Percentiles rank a stretch among this genome's conserved stretches.
Evolutionary conservation across 2,888 invertebrate genomes (phyloP).

Genomic region (Crematogaster levior): DNA sequence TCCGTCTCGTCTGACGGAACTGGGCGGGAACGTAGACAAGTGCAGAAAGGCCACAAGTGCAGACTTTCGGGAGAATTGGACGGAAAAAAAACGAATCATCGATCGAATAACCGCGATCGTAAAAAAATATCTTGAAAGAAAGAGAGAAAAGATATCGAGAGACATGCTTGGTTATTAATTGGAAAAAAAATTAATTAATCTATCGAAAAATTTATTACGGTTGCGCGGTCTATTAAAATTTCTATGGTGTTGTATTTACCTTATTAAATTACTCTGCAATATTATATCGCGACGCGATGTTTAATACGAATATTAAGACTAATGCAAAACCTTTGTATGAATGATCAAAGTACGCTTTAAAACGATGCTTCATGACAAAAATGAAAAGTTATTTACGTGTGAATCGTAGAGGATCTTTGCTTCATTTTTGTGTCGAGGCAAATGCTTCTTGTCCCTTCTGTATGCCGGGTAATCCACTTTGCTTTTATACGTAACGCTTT

Average conservation of each 20-base stretch:
- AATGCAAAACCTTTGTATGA: neutral
- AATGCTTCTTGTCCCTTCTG: neutral
- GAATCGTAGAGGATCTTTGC: neutral
- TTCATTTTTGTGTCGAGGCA: neutral
- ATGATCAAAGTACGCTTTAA: neutral
- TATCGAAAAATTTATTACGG: no score
- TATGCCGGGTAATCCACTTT: neutral
- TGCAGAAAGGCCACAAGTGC: neutral
- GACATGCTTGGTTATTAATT: neutral
- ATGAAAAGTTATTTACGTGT: conserved; percentile 6
- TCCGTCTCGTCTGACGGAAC: conserved; percentile 28
- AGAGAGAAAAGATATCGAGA: neutral
- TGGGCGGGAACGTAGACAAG: neutral
- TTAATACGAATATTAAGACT: neutral
- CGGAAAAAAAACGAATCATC: neutral
- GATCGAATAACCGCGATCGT: neutral
- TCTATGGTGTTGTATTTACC: neutral
- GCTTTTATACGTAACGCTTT: neutral
- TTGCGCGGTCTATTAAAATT: neutral
- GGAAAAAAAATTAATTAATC: neutral
- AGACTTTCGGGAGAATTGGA: neutral
- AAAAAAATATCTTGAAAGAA: neutral
- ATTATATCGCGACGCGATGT: neutral
- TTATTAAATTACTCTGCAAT: neutral
- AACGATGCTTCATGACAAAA: neutral